Percentiles rank a stretch among this genome's conserved stretches.
phyloP scores from a whole-genome alignment of 1,140 invertebrate species.

The Meloidogyne hapla region DNA sequence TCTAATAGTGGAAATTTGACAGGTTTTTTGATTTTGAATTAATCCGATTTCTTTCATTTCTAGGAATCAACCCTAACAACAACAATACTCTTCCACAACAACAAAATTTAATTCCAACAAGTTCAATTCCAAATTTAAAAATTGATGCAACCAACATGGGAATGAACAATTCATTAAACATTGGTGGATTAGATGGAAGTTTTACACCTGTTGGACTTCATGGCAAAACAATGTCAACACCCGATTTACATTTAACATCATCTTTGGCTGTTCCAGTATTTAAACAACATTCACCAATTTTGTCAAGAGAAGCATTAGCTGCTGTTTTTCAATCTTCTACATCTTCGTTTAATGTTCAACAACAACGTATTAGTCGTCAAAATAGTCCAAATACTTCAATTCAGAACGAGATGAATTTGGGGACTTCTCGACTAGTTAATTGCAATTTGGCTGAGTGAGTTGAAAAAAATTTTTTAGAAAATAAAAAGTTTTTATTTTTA shows the following conservation, averaged over 20 bases:
- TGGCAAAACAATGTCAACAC: slow-evolving; percentile 28
- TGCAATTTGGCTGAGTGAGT: slow-evolving; percentile 27
- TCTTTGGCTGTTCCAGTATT: slow-evolving; percentile 16
- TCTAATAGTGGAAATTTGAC: not conserved
- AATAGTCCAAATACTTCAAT: slow-evolving; percentile 16
- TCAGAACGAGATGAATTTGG: slow-evolving; percentile 5
- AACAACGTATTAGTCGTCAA: slow-evolving; percentile 4
- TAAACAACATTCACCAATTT: slow-evolving; percentile 29
- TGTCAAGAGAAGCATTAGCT: slow-evolving; percentile 20
- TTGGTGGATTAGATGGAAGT: not conserved
- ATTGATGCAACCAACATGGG: not conserved
- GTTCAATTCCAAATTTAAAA: slow-evolving; percentile 27
- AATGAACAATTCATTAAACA: not conserved
- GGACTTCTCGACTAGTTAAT: not conserved
- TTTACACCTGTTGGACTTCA: slow-evolving; percentile 13
- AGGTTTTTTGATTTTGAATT: not conserved
- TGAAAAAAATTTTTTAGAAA: not conserved
- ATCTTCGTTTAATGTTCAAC: slow-evolving; percentile 4
- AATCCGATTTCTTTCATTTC: not conserved
- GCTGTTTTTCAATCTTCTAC: slow-evolving; percentile 29
- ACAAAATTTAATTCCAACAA: slow-evolving; percentile 14
- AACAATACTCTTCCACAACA: not conserved
- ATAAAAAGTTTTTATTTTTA: too few species aligned
- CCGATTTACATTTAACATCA: slow-evolving; percentile 13
- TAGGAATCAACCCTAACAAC: not conserved